Base-by-base conservation (phyloP, 2,797 vertebrate species). In the Myiotriccus ornatus region DNA sequence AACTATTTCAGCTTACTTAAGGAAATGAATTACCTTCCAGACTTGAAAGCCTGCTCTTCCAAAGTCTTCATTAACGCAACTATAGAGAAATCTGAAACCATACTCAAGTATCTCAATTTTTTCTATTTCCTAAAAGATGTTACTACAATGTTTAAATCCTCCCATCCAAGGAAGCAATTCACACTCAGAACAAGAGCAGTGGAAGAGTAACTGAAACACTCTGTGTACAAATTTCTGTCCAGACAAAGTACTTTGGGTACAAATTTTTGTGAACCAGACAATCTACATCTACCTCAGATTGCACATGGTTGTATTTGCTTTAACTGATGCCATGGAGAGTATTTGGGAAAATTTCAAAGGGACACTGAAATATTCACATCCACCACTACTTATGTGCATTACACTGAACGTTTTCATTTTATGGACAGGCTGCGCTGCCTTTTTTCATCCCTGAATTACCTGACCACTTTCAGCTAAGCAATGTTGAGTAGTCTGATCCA, bases 331-430 rank as follows among this genome's bases (percentile, higher is more conserved):
- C 34, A 23, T 1, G 47, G 10, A 62, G 13, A 55, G 7, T 20
- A 60, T 25, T 7, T 47, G 32, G 9, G 18, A 76, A 69, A 34
- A 34, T 32, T 71, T 53, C 43, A 85, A 79, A 76, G 14, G 19
- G 22, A 50, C 12, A 7, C 10, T 17, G 25, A 84, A 21, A 41
- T 67, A 39, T 21, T 60, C 37, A 35, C 16, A 63, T 4, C 34
- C 23, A 78, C 24, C 11, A 41, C 16, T 30, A 24, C 7, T 35
- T 30, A n/a, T 0, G 2, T 2, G 1, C 23, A 19, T 41, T 59
- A 35, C 18, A 35, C 5, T 8, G 20, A 12, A 10, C 65, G n/a
- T 44, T 52, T 70, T 67, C 69, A 64, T 62, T 28, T 39, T 30
- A 34, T 27, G 46, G 60, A 37, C 34, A 60, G 6, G 9, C 35